Conservation (phyloP, 2,797 vertebrate genomes). For the Babyrousa celebensis region DNA sequence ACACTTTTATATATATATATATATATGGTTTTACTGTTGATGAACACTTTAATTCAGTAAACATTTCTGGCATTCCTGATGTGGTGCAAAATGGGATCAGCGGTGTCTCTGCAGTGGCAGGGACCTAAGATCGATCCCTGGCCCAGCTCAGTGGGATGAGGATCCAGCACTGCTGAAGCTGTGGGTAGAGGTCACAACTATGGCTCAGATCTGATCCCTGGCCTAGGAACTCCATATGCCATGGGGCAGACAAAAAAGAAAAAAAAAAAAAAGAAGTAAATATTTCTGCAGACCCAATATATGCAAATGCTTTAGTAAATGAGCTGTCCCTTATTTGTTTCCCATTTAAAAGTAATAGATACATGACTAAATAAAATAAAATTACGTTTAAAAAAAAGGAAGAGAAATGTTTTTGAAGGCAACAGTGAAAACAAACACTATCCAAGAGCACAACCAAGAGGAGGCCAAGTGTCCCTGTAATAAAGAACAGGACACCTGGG, state of each 20-base stretch:
- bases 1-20: background rate
- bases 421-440: background rate
- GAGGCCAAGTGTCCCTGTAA: background rate
- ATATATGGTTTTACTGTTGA: background rate
- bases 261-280: background rate
- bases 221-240: too few relatives aligned
- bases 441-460: background rate
- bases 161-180: too few relatives aligned
- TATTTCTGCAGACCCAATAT: background rate
- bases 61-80: background rate
- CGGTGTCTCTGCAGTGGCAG: too few relatives aligned
- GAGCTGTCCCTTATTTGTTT: background rate
- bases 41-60: background rate
- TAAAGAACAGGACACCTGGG: background rate
- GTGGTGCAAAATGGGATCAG: too few relatives aligned
- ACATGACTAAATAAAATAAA: constrained; percentile 30
- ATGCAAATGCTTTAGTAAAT: background rate
- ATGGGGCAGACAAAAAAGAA: too few relatives aligned
- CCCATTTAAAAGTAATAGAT: constrained; percentile 32
- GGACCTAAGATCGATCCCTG: too few relatives aligned
- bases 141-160: too few relatives aligned
- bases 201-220: too few relatives aligned
- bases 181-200: too few relatives aligned
- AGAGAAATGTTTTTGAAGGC: constrained; percentile 8
- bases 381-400: background rate